Evolutionary conservation across 2,888 invertebrate genomes (phyloP).

Genomic region (Netelia fuscicornis): DNA sequence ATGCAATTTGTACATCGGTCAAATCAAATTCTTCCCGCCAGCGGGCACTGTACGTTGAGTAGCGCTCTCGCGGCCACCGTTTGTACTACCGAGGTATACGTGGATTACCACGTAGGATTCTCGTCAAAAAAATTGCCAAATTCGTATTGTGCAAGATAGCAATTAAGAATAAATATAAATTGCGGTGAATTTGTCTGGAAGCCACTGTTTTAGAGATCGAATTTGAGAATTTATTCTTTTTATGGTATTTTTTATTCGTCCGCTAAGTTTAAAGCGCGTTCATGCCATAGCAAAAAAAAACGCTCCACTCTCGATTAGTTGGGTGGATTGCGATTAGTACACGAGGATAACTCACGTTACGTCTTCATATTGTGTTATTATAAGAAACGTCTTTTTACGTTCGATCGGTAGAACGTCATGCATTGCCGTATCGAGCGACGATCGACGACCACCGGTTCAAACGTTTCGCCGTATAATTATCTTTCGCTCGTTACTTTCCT

Average conservation of each 20-base stretch:
- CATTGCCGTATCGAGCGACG: not conserved
- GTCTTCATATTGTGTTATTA: conserved; percentile 33
- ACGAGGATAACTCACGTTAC: not conserved
- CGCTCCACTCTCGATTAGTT: conserved; percentile 51
- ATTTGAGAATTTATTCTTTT: not conserved
- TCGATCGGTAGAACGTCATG: conserved; percentile 11
- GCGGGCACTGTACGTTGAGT: not conserved
- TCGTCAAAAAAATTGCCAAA: too few species aligned
- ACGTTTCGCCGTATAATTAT: not conserved
- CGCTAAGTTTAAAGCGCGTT: conserved; percentile 39
- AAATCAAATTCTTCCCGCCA: conserved; percentile 17
- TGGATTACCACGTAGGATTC: not conserved
- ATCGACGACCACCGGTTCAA: not conserved
- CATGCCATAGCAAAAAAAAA: conserved; percentile 45
- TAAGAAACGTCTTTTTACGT: conserved; percentile 57
- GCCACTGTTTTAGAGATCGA: too few species aligned
- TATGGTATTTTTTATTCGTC: conserved; percentile 25
- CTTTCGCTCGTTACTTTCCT: not conserved
- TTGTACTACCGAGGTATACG: not conserved
- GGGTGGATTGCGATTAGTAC: conserved; percentile 50
- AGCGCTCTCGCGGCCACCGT: not conserved
- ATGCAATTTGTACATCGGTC: conserved; percentile 13
- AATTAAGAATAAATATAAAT: too few species aligned
- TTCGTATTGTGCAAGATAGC: too few species aligned
- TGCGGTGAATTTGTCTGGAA: too few species aligned